Evolutionary conservation across 1,140 invertebrate genomes (phyloP), one percentile per base, ranked within the genome.

Genomic region (Galendromus occidentalis): DNA sequence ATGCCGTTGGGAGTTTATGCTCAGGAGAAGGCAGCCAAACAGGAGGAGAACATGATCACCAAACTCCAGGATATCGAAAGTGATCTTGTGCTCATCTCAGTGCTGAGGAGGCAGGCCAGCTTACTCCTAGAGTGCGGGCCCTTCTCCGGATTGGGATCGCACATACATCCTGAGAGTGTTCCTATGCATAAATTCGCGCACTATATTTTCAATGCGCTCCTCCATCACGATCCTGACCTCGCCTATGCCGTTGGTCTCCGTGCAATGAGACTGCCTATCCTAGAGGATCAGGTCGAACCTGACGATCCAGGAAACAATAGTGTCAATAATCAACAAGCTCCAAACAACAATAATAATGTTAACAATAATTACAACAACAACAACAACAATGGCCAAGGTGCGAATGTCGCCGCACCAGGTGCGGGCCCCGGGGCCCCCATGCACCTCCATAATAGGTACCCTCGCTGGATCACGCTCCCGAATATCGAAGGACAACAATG

Each of bases 171-270:
- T 0, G 84, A 88, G 70, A 79, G 76, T 68, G 76, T 86, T 59
- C 87, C 86, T 17, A 86, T 88, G 80, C 86, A 88, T 73, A 87
- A 85, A 33, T 87, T 87, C 76, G 86, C 86, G 17, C 77, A 84
- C 66, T 89, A 84, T 73, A 76, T 88, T 64, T 90, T 88, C 76
- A 80, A 83, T 42, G 82, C 85, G 12, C 76, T 89, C 44, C 75
- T 87, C 64, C 70, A 74, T 7, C 80, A 82, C 69, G 84, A 88
- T 75, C 79, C 82, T 1, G 85, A 88, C 68, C 77, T 90, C 25
- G 86, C 86, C 1, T 88, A 87, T 72, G 78, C 82, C 67, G 74
- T 82, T 25, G 81, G 80, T 30, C 74, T 82, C 25, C 70, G 80
- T 59, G 80, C 81, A 9, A 80, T 82, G 76, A 78, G 81, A 79